Evolutionary conservation across 2,797 vertebrate species (phyloP).

Genomic region (Rhinoraja longicauda): DNA sequence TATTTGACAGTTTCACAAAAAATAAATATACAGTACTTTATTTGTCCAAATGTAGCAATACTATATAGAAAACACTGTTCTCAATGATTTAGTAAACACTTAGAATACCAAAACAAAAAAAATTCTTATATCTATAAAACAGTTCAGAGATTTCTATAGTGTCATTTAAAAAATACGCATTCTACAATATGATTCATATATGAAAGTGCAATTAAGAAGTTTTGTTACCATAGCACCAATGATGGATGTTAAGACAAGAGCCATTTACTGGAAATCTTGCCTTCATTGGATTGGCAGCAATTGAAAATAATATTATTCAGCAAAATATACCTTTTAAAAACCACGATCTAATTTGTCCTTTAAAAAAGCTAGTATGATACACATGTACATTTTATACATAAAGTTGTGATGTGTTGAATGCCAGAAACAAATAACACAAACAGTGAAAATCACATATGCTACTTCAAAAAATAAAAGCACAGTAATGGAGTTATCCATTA

Average conservation of each 20-base stretch:
- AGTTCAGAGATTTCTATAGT: constrained; percentile 8
- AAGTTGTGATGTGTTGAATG: background rate
- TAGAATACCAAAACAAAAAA: background rate
- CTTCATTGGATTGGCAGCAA: background rate
- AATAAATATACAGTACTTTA: constrained; percentile 39
- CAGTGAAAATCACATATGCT: background rate
- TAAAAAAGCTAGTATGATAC: constrained; percentile 19
- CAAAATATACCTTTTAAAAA: constrained; percentile 1
- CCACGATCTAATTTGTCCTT: background rate
- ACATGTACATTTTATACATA: constrained; percentile 15
- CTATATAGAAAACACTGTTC: constrained; percentile 37
- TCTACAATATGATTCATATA: constrained; percentile 24
- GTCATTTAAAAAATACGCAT: constrained; percentile 31
- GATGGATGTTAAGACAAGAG: background rate
- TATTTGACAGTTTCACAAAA: constrained; percentile 32
- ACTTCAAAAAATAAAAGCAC: background rate
- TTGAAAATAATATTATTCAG: background rate
- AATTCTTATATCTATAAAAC: constrained; percentile 6
- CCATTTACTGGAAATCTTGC: background rate
- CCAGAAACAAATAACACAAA: constrained; percentile 14
- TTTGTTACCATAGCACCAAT: constrained; percentile 25
- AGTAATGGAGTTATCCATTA: background rate
- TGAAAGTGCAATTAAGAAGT: constrained; percentile 35
- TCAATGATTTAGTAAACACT: constrained; percentile 33
- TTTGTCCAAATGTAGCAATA: constrained; percentile 25